phyloP scores from a whole-genome alignment of 2,888 invertebrate species.

The Acronicta aceris region DNA sequence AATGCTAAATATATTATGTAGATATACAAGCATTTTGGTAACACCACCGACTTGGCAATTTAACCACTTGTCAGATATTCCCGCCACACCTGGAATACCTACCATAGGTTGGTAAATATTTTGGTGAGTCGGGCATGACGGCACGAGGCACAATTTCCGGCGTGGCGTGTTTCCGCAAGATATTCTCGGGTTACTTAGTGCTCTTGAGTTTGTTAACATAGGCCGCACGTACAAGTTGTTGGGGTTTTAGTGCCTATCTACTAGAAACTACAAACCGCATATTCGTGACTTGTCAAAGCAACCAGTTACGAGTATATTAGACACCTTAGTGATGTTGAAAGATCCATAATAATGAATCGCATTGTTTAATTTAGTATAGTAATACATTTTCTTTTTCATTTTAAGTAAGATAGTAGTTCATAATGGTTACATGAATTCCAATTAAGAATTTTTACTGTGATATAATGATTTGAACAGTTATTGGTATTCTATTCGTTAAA shows the following conservation, averaged over 20 bases:
- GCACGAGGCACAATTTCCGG: slow-evolving; percentile 30
- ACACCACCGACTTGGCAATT: slow-evolving; percentile 17
- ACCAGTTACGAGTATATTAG: too few relatives aligned
- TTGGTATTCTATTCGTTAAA: too few relatives aligned
- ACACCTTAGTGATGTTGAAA: too few relatives aligned
- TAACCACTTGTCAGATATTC: slow-evolving; percentile 7
- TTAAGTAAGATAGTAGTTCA: too few relatives aligned
- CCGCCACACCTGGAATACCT: slow-evolving; percentile 20
- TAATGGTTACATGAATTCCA: too few relatives aligned
- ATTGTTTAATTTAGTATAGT: too few relatives aligned
- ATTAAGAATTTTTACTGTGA: too few relatives aligned
- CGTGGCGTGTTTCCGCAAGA: slow-evolving; percentile 13
- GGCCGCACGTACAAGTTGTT: slow-evolving; percentile 1
- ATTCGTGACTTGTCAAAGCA: too few relatives aligned
- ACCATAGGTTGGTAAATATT: slow-evolving; percentile 26
- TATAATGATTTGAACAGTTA: too few relatives aligned
- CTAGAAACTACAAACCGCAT: background rate
- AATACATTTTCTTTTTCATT: too few relatives aligned
- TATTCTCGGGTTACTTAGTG: slow-evolving; percentile 16
- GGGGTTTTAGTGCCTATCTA: background rate
- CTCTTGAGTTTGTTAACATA: slow-evolving; percentile 12
- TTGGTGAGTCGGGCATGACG: slow-evolving; percentile 7
- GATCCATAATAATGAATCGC: too few relatives aligned
- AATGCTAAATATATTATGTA: too few relatives aligned
- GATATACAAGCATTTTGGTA: background rate